A percentile compares a stretch with the other conserved stretches of the same genome.
phyloP scores from a whole-genome alignment of 2,113 vertebrate species.

The Pica pica region DNA sequence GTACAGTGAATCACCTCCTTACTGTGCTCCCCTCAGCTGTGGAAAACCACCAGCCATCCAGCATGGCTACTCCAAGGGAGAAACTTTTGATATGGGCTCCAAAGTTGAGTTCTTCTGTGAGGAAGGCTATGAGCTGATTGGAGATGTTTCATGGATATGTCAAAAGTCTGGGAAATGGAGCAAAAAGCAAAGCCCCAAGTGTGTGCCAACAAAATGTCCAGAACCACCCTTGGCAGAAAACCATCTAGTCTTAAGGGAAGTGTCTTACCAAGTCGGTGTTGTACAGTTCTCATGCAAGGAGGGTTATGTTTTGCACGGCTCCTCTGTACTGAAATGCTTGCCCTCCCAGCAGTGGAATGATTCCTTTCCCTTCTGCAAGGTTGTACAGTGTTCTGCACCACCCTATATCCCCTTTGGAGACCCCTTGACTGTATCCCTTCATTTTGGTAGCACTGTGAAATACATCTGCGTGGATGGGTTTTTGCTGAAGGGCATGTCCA shows the following conservation, averaged over 20 bases:
- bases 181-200: constrained; percentile 78
- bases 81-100: constrained; percentile 84
- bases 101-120: constrained; percentile 88
- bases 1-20: constrained; percentile 81
- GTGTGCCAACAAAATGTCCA: constrained; percentile 87
- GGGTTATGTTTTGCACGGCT: constrained; percentile 84
- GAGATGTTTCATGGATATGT: constrained; percentile 87
- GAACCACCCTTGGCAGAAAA: constrained; percentile 89
- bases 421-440: constrained; percentile 67
- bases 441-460: constrained; percentile 79
- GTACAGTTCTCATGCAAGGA: constrained; percentile 89
- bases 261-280: constrained; percentile 78
- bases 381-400: constrained; percentile 81
- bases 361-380: constrained; percentile 88
- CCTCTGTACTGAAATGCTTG: constrained; percentile 83
- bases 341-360: constrained; percentile 89
- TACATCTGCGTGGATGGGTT: constrained; percentile 92
- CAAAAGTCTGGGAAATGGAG: constrained; percentile 90
- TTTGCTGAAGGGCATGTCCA: constrained; percentile 75
- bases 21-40: constrained; percentile 86
- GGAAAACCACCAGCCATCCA: constrained; percentile 81
- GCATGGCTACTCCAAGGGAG: constrained; percentile 80
- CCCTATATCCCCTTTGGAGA: constrained; percentile 87
- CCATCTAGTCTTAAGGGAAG: constrained; percentile 84
- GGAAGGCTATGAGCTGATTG: constrained; percentile 89